Conservation (phyloP, 2,113 vertebrate species). For the Rhinogobius similis region DNA sequence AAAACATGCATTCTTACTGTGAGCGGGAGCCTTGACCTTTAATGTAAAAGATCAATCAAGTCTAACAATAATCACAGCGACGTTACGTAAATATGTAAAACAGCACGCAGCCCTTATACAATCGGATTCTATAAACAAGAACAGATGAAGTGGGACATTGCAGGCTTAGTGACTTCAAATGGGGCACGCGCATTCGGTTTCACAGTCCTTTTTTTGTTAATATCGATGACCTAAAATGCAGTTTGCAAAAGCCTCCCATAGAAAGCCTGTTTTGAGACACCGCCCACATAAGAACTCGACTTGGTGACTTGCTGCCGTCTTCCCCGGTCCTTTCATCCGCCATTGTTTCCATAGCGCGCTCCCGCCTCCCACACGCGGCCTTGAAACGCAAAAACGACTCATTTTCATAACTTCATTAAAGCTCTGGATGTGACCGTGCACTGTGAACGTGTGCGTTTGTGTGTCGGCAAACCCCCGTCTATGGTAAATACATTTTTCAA, state of each 20-base stretch:
- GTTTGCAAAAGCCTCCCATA: neutral
- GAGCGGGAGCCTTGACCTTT: no score
- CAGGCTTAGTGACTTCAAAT: neutral
- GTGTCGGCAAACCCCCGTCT: conserved; percentile 9
- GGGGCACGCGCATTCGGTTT: neutral
- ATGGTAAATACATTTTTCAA: conserved; percentile 53
- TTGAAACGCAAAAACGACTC: conserved; percentile 34
- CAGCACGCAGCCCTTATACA: neutral
- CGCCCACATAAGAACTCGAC: neutral
- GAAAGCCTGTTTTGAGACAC: neutral
- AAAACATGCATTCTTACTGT: no score
- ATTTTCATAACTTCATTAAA: conserved; percentile 39
- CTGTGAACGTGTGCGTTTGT: neutral
- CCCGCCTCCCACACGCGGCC: conserved; percentile 10
- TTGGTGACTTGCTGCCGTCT: neutral
- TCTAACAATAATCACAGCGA: no score
- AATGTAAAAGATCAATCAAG: no score
- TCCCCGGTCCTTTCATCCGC: conserved; percentile 18
- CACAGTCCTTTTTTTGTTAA: neutral
- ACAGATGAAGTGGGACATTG: neutral
- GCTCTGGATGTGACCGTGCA: neutral
- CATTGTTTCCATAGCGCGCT: neutral
- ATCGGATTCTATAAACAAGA: neutral
- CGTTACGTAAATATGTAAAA: no score
- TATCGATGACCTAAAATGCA: conserved; percentile 2